phyloP scores from a whole-genome alignment of 2,113 vertebrate genomes.

The Machaerirhynchus nigripectus region DNA sequence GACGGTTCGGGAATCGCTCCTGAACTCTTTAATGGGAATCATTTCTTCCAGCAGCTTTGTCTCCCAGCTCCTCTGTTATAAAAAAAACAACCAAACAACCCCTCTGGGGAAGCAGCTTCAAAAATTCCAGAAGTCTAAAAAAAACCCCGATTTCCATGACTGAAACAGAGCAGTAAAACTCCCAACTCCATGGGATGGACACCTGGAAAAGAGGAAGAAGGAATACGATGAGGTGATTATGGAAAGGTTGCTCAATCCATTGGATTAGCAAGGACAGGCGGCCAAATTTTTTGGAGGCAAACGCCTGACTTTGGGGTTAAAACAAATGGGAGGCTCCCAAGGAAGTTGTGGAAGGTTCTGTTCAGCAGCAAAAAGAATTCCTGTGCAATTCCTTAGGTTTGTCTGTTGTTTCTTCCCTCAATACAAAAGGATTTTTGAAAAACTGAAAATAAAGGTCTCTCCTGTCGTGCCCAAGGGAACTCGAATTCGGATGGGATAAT shows the following conservation, averaged over 20 bases:
- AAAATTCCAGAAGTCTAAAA: background rate
- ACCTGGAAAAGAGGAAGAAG: background rate
- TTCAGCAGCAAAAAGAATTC: background rate
- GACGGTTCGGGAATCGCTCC: background rate
- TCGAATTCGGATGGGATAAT: background rate
- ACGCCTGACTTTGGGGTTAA: background rate
- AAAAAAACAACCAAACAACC: background rate
- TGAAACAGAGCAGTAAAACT: background rate
- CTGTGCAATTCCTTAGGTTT: background rate
- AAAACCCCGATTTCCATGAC: background rate
- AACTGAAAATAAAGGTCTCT: background rate
- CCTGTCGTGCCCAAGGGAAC: background rate
- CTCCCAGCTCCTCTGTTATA: background rate
- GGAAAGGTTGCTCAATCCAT: background rate
- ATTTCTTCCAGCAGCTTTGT: background rate
- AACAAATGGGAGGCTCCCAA: background rate
- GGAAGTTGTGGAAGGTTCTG: background rate
- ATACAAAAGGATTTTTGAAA: background rate
- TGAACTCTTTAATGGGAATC: background rate
- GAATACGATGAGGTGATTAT: background rate
- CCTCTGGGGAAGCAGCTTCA: background rate
- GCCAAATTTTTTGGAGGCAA: background rate
- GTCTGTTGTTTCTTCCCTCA: background rate
- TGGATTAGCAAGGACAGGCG: background rate
- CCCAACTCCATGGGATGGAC: rapidly evolving